Conservation (phyloP, 2,797 vertebrate genomes). For the Syngnathus rostellatus region DNA sequence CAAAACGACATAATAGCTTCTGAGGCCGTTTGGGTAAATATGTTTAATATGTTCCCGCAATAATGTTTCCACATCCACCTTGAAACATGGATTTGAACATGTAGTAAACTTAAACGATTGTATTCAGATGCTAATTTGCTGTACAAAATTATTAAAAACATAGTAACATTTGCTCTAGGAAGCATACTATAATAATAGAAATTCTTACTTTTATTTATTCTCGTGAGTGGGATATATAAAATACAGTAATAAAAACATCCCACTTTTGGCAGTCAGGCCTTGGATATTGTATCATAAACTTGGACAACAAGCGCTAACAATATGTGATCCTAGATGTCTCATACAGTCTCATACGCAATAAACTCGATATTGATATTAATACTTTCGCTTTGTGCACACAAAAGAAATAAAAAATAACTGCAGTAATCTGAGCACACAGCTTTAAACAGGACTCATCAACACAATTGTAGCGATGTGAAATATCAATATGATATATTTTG, state of each 20-base stretch:
- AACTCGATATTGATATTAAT: slow-evolving; percentile 28
- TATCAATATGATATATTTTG: slow-evolving; percentile 82
- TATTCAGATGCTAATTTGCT: slow-evolving; percentile 66
- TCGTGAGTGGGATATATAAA: slow-evolving; percentile 6
- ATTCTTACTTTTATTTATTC: slow-evolving; percentile 18
- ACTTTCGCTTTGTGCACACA: slow-evolving; percentile 46
- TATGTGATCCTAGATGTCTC: slow-evolving; percentile 21
- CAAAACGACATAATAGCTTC: background rate
- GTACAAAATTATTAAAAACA: slow-evolving; percentile 71
- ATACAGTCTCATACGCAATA: slow-evolving; percentile 16
- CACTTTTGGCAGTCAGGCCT: slow-evolving; percentile 6
- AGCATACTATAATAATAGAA: slow-evolving; percentile 49
- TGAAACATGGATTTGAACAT: slow-evolving; percentile 17
- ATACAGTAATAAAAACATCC: slow-evolving; percentile 22
- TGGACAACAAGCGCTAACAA: slow-evolving; percentile 8
- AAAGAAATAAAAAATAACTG: slow-evolving; percentile 30
- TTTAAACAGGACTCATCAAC: slow-evolving; percentile 20
- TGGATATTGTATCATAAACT: slow-evolving; percentile 4
- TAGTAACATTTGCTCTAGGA: slow-evolving; percentile 49
- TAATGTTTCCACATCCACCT: background rate
- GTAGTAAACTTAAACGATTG: slow-evolving; percentile 54
- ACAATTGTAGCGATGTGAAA: slow-evolving; percentile 65
- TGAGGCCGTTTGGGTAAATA: background rate
- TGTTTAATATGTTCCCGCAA: background rate
- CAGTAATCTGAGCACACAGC: slow-evolving; percentile 26